Evolutionary conservation across 2,113 vertebrate species (phyloP).

Genomic region (Hylia prasina): DNA sequence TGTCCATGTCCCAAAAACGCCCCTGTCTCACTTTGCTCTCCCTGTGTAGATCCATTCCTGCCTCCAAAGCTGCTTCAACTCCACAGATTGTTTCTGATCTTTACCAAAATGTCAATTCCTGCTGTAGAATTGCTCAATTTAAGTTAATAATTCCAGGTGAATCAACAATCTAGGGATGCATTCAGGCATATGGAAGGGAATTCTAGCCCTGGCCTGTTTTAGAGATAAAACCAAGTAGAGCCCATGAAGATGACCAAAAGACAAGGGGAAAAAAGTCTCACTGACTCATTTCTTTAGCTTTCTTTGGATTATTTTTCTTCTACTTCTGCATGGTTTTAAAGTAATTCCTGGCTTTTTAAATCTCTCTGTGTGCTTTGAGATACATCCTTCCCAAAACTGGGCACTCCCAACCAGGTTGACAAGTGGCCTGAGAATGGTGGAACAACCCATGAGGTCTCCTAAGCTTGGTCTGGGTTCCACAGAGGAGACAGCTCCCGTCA

Average conservation of each 20-base stretch:
- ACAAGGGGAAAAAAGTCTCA: background rate
- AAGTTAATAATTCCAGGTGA: background rate
- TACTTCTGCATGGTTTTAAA: background rate
- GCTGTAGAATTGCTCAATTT: background rate
- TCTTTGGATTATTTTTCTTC: background rate
- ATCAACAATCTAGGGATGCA: background rate
- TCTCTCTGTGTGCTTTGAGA: fast-evolving
- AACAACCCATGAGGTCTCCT: background rate
- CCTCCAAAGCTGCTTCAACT: background rate
- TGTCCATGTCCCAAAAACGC: background rate
- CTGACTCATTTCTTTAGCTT: background rate
- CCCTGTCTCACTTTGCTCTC: background rate
- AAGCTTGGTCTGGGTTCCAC: background rate
- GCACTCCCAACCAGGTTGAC: background rate
- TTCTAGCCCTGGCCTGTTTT: background rate
- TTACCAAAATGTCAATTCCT: background rate
- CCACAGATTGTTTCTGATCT: background rate
- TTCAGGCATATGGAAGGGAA: background rate
- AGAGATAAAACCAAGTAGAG: background rate
- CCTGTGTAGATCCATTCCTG: background rate
- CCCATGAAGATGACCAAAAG: background rate
- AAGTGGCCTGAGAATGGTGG: background rate
- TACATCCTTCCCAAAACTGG: background rate
- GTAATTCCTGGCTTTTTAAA: background rate
- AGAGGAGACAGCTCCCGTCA: background rate